Evolutionary conservation across 2,113 vertebrate species (phyloP).

Genomic region (Vanacampus margaritifer): DNA sequence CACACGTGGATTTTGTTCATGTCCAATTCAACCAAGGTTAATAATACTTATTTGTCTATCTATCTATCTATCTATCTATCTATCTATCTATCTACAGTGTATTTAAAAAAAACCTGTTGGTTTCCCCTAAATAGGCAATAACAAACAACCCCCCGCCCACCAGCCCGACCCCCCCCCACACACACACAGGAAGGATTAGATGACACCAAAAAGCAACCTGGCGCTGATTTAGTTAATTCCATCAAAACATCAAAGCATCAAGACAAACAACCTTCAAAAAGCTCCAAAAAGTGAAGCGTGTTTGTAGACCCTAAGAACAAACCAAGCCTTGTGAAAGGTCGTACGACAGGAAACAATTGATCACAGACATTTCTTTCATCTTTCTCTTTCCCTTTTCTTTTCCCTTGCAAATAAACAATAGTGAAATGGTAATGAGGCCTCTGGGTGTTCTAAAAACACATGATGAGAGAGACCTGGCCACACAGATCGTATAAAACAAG

Average conservation of each 20-base stretch:
- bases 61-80: not conserved
- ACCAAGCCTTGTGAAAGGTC: conserved; percentile 40
- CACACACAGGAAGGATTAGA: conserved; percentile 39
- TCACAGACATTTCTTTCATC: conserved; percentile 60
- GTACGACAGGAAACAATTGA: conserved; percentile 50
- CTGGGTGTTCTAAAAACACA: conserved; percentile 57
- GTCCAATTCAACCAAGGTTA: too few relatives aligned
- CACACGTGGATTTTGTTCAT: too few relatives aligned
- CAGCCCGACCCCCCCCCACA: too few relatives aligned
- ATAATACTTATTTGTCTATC: too few relatives aligned
- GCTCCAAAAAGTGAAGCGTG: not conserved
- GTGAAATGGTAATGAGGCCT: conserved; percentile 62
- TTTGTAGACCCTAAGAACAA: conserved; percentile 30
- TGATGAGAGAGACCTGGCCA: conserved; percentile 62
- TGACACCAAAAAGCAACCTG: conserved; percentile 54
- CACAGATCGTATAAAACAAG: conserved; percentile 51
- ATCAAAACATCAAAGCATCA: conserved; percentile 28
- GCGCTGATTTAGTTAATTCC: conserved; percentile 49
- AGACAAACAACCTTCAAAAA: conserved; percentile 2
- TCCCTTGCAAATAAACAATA: conserved; percentile 63
- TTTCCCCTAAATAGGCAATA: conserved; percentile 49
- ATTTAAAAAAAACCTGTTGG: conserved; percentile 1
- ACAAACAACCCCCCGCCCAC: conserved; percentile 41
- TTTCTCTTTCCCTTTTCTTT: conserved; percentile 32
- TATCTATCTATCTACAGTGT: too few relatives aligned